Conservation (phyloP, 2,113 vertebrate genomes). For the Lampris incognitus region DNA sequence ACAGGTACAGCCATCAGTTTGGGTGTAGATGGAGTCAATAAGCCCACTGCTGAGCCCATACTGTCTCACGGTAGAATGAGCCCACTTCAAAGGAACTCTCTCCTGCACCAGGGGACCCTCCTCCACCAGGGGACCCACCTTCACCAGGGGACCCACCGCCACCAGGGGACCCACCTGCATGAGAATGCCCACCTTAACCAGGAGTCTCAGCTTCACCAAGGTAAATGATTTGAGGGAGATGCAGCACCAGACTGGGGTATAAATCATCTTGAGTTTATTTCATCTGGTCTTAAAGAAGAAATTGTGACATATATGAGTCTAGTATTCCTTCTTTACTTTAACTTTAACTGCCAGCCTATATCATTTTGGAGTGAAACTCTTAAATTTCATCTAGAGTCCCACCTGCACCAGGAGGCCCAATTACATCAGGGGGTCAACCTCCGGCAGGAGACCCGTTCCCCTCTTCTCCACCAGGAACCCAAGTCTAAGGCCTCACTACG, state of each 20-base stretch:
- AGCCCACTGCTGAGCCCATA: constrained; percentile 79
- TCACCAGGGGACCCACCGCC: constrained; percentile 62
- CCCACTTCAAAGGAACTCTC: constrained; percentile 79
- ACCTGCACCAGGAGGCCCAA: constrained; percentile 50
- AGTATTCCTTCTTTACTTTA: too few relatives aligned
- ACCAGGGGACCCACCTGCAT: constrained; percentile 69
- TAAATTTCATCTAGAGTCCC: constrained; percentile 39
- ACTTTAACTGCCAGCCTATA: neutral
- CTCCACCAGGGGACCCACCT: constrained; percentile 63
- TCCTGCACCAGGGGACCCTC: constrained; percentile 69
- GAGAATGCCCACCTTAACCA: constrained; percentile 66
- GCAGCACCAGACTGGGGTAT: neutral
- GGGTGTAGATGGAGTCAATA: constrained; percentile 85
- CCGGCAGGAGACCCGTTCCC: constrained; percentile 62
- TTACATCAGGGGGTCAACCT: constrained; percentile 57
- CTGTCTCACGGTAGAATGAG: constrained; percentile 79
- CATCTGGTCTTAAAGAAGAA: too few relatives aligned
- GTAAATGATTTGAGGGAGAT: constrained; percentile 10
- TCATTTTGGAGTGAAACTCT: neutral
- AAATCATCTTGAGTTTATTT: too few relatives aligned
- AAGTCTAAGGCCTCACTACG: constrained; percentile 78
- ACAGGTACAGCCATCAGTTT: constrained; percentile 89
- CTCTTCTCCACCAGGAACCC: constrained; percentile 66
- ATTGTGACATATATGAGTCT: too few relatives aligned
- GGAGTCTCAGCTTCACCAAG: constrained; percentile 65